Conservation (phyloP, 2,888 invertebrate genomes). For the Nipponacmea schrenckii region DNA sequence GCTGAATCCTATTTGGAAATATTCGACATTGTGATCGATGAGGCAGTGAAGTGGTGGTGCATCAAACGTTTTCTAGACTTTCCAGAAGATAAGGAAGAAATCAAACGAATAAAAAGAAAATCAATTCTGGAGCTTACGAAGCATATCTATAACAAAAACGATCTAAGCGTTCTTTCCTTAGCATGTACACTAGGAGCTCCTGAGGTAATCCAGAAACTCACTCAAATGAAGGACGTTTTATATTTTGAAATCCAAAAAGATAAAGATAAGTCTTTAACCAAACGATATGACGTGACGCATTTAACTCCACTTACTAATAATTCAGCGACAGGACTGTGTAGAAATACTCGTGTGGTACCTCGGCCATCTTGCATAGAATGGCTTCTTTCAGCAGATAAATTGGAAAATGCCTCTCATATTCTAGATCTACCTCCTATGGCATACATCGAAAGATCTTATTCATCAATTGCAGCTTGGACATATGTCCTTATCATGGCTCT, state of each 20-base stretch:
- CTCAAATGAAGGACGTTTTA: constrained; percentile 55
- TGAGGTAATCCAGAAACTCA: constrained; percentile 48
- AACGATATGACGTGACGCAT: constrained; percentile 56
- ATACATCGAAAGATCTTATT: constrained; percentile 54
- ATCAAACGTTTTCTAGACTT: constrained; percentile 40
- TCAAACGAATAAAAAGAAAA: constrained; percentile 34
- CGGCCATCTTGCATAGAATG: constrained; percentile 55
- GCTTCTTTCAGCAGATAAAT: constrained; percentile 46
- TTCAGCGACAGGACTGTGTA: constrained; percentile 15
- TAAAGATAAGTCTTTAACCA: constrained; percentile 1
- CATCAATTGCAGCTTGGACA: constrained; percentile 53
- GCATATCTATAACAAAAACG: constrained; percentile 48
- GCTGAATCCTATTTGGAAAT: constrained; percentile 39
- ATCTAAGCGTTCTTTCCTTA: constrained; percentile 50
- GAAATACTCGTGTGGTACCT: constrained; percentile 22
- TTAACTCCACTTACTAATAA: constrained; percentile 49
- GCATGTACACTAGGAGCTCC: constrained; percentile 50
- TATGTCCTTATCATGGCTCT: constrained; percentile 53
- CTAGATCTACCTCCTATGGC: constrained; percentile 58
- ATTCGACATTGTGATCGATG: constrained; percentile 39
- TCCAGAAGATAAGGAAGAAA: constrained; percentile 43
- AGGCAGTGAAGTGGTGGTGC: constrained; percentile 58
- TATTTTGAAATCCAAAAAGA: constrained; percentile 32
- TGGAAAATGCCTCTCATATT: constrained; percentile 50
- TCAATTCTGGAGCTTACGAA: constrained; percentile 49